Evolutionary conservation across 2,113 vertebrate species (phyloP).

Genomic region (Epinephelus lanceolatus): DNA sequence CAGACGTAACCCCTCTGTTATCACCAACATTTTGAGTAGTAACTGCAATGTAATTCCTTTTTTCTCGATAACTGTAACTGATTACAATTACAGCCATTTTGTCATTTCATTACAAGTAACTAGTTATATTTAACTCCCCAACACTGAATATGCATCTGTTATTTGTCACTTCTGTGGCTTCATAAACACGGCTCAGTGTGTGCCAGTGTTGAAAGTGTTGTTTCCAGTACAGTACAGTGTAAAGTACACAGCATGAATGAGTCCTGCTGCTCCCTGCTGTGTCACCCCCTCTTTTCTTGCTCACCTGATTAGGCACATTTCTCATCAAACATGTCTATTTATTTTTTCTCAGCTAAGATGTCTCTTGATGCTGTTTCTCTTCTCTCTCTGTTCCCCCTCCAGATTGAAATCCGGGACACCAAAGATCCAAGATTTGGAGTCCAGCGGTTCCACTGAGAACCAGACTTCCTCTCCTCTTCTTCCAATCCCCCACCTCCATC

Average conservation of each 20-base stretch:
- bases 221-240: background rate
- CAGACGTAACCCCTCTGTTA: no score
- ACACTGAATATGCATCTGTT: no score
- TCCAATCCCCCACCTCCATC: slow-evolving; percentile 13
- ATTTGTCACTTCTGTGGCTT: no score
- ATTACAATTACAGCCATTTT: no score
- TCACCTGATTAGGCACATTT: background rate
- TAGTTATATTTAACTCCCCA: no score
- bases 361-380: background rate
- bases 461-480: slow-evolving; percentile 18
- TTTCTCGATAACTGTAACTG: no score
- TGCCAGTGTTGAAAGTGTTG: background rate
- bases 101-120: no score
- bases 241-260: background rate
- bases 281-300: background rate
- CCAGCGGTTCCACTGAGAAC: slow-evolving; percentile 77
- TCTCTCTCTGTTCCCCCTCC: slow-evolving; percentile 44
- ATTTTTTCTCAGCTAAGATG: background rate
- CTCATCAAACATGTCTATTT: background rate
- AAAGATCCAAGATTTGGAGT: slow-evolving; percentile 73
- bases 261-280: background rate
- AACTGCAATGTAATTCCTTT: no score
- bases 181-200: no score
- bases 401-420: slow-evolving; percentile 81
- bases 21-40: no score